These are phyloP conservation scores for Caenorhabditis panamensis DNA, from an alignment of 2,888 invertebrate genomes.

Conservation along the genomic window DNA sequence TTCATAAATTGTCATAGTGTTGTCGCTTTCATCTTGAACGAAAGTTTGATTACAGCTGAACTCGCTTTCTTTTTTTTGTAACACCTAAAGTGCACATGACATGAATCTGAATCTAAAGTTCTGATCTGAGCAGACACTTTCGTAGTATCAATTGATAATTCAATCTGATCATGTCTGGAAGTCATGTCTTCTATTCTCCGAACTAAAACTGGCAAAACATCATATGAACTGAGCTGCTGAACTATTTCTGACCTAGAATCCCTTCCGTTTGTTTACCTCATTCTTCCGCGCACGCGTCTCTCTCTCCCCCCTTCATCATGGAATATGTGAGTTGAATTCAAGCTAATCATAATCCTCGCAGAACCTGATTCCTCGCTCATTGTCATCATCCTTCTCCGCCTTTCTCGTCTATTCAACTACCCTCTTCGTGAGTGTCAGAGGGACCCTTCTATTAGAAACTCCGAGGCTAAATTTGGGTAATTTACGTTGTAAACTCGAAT, in stretches of 20 bases:
- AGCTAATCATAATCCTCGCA: constrained; percentile 61
- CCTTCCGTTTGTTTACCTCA: constrained; percentile 28
- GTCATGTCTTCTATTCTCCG: too few species aligned
- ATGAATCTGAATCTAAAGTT: background rate
- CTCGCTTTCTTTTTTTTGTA: too few species aligned
- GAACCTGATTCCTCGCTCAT: constrained; percentile 56
- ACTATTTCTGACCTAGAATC: constrained; percentile 23
- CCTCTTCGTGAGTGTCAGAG: constrained; percentile 26
- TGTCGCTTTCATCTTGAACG: too few species aligned
- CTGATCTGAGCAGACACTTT: background rate
- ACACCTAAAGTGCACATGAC: too few species aligned
- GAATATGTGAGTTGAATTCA: constrained; percentile 60
- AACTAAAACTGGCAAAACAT: background rate
- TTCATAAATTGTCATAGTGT: too few species aligned
- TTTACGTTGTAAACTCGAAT: constrained; percentile 34
- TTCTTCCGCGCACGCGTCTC: constrained; percentile 13
- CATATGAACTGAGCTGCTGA: constrained; percentile 2
- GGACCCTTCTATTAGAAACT: constrained; percentile 17
- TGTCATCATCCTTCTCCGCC: constrained; percentile 39
- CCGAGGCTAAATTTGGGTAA: constrained; percentile 46
- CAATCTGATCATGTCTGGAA: background rate
- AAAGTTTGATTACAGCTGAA: too few species aligned
- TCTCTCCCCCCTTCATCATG: constrained; percentile 19
- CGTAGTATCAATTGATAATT: background rate
- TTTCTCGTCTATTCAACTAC: constrained; percentile 34